Conservation (phyloP, 2,888 invertebrate genomes). For the Gibbula magus region DNA sequence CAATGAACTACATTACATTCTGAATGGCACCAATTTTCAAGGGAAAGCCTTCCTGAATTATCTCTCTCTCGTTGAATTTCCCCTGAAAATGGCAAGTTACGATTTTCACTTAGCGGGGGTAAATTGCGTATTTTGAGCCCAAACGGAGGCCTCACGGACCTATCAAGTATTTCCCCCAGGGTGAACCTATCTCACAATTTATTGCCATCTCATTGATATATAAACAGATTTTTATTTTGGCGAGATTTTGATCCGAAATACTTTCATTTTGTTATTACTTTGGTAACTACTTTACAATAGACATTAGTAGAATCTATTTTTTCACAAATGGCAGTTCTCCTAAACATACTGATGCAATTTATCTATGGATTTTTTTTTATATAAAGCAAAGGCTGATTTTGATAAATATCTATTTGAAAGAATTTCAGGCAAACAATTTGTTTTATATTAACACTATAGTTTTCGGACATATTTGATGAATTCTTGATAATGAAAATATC, state of each 20-base stretch:
- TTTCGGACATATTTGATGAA: too few species aligned
- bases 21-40: conserved; percentile 14
- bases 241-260: neutral
- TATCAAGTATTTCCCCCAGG: neutral
- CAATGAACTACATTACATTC: neutral
- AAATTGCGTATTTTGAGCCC: conserved; percentile 21
- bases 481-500: too few species aligned
- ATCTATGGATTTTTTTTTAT: too few species aligned
- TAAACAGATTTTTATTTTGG: conserved; percentile 17
- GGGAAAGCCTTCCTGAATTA: conserved; percentile 4
- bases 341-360: too few species aligned
- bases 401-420: too few species aligned
- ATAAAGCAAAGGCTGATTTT: too few species aligned
- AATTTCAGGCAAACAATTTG: too few species aligned
- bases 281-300: too few species aligned
- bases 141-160: neutral
- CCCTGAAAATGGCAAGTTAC: conserved; percentile 22
- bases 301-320: too few species aligned
- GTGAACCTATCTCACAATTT: neutral
- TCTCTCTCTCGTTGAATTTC: neutral
- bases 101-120: conserved; percentile 19
- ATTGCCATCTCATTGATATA: neutral
- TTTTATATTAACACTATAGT: too few species aligned
- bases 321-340: too few species aligned
- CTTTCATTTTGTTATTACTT: too few species aligned